Conservation (phyloP, 1,140 invertebrate species). For the Pseudomyrmex cubaensis region DNA sequence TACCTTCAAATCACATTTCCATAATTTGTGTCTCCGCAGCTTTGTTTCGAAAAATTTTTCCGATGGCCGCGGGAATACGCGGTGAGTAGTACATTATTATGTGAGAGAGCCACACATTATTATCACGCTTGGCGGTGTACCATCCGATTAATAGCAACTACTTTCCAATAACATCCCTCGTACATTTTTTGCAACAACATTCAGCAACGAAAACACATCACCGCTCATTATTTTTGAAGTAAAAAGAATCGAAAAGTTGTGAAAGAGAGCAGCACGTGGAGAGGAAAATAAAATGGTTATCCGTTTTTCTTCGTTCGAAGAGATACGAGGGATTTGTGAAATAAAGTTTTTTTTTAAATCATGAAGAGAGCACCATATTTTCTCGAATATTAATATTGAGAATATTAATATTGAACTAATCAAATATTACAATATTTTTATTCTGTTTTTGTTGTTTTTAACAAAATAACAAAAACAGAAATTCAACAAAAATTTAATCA, state of each 20-base stretch:
- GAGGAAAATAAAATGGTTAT: neutral
- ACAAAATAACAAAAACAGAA: no score
- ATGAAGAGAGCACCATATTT: no score
- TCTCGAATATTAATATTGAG: no score
- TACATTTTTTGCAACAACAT: neutral
- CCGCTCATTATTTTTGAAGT: neutral
- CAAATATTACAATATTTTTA: no score
- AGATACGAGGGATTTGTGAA: neutral
- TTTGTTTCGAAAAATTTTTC: neutral
- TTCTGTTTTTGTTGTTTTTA: no score
- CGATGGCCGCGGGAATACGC: neutral
- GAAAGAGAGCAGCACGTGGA: neutral
- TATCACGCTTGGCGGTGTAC: neutral
- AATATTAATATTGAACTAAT: no score
- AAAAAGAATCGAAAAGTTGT: constrained; percentile 10
- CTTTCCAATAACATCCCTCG: neutral
- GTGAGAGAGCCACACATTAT: neutral
- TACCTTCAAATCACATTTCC: neutral
- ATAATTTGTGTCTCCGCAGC: neutral
- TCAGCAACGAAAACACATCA: neutral
- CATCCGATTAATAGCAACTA: neutral
- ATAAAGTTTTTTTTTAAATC: constrained; percentile 9
- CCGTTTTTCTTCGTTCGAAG: neutral
- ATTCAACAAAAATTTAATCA: no score
- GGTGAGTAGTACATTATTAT: neutral